Evolutionary conservation across 2,888 invertebrate genomes (phyloP), one percentile per base, ranked within the genome.

Genomic region (Monopis laevigella): DNA sequence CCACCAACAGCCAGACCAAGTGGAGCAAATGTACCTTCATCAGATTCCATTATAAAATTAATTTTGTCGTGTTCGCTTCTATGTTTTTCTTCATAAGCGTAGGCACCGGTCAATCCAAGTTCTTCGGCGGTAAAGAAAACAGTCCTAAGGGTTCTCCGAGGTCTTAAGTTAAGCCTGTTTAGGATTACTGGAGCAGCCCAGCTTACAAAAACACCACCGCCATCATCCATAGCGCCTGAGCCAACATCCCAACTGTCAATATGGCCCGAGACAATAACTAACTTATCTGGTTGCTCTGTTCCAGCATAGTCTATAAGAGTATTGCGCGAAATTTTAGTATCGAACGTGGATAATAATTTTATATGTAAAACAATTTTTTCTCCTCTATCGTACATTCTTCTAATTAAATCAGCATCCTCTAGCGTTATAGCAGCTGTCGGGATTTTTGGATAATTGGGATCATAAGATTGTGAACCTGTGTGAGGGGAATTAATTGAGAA

Each of bases 191-290:
- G 71, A 7, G 88, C 86, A 47, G 86, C 86, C 88, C 89, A 92
- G 14, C 92, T 88, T 24, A 92, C 86, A 51, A 92, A 88, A 14
- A 89, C 83, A 38, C 93, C 93, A 43, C 89, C 90, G 16, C 89
- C 92, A 52, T 93, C 92, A 59, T 93, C 93, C 92, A 93, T 91
- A 4, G 92, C 92, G 11, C 93, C 93, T 52, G 89, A 85, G 1
- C 93, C 93, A 8, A 93, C 90, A 64, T 93, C 92, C 93, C 93
- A 93, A 56, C 90, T 90, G 56, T 93, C 93, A 17, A 93, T 78
- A 62, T 93, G 93, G 10, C 93, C 93, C 2, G 92, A 90, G 12
- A 93, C 84, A 13, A 93, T 75, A 0, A 93, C 92, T 0, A 88
- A 72, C 46, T 69, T 67, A 12, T 78, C 72, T 2, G 70, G 65